Evolutionary conservation across 2,797 vertebrate genomes (phyloP).

Genomic region (Dendrocincla tyrannina): DNA sequence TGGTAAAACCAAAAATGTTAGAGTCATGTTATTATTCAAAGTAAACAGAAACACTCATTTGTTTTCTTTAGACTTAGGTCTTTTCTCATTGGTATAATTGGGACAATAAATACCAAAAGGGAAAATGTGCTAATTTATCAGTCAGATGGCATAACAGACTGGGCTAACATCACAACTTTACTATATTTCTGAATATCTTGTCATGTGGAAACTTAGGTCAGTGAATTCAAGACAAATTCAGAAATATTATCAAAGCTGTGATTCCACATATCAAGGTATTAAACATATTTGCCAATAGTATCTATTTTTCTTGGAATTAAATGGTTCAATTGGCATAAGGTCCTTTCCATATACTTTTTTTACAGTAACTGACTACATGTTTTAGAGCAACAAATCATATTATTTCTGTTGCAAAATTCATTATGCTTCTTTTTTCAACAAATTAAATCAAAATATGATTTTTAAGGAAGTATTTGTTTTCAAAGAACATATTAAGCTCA

Average conservation of each 20-base stretch:
- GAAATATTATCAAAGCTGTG: constrained; percentile 31
- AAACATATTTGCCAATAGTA: constrained; percentile 50
- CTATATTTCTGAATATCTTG: constrained; percentile 51
- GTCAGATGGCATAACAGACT: constrained; percentile 7
- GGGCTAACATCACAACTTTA: constrained; percentile 22
- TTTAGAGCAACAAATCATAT: constrained; percentile 22
- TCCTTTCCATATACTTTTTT: constrained; percentile 5
- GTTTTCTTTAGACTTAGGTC: not conserved
- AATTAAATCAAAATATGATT: not conserved
- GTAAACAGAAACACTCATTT: not conserved
- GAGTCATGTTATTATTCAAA: not conserved
- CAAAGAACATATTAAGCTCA: not conserved
- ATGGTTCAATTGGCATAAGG: not conserved
- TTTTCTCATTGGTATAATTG: not conserved
- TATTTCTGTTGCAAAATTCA: constrained; percentile 2
- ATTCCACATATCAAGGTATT: constrained; percentile 46
- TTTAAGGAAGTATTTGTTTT: not conserved
- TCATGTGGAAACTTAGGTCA: constrained; percentile 6
- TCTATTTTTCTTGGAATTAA: constrained; percentile 40
- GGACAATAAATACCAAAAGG: not conserved
- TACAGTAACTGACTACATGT: not conserved
- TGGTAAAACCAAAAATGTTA: not conserved
- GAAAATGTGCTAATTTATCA: constrained; percentile 3
- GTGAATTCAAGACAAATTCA: constrained; percentile 38
- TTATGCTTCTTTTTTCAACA: not conserved